Evolutionary conservation across 1,140 invertebrate species (phyloP), one percentile per base, ranked within the genome.

Genomic region (Drosophila willistoni): DNA sequence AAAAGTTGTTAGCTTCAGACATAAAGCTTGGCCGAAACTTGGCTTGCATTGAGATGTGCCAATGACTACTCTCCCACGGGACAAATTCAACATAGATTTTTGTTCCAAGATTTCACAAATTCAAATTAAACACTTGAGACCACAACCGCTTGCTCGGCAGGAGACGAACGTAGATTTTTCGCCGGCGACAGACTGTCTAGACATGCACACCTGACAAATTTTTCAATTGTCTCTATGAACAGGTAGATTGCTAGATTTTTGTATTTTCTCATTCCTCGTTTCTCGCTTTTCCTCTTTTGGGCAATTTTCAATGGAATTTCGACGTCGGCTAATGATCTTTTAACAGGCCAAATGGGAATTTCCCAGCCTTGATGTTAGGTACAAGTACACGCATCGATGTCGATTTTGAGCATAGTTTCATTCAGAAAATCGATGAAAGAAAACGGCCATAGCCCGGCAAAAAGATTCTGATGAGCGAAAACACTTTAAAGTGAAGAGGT

Each of bases 401-500:
- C 29, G 29, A 29, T 29, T 29, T 29, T 19, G 44, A 22, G 44
- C 67, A 71, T 61, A 62, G 66, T 80, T 82, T 89, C 85, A 90
- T 90, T 81, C 79, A 81, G 44, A 51, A 29, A 51, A 51, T 51
- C 44, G 17, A 51, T 51, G 44, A 51, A 51, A 51, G 44, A 51
- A 47, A 51, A 51, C 10, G 44, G 44, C n/a, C 44, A 19, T 22
- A 75, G 65, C 72, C n/a, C 10, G 57, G 47, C 54, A 70, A 7
- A 7, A 42, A 59, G 62, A 51, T 41, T 29, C 72, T 33, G 81
- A 79, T 70, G 69, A 70, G 68, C 61, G 63, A 64, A 80, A 77
- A 81, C 85, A 90, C 85, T 90, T 90, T 68, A 90, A 80, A 85
- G 67, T 90, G 77, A 90, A 90, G 86, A 90, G 85, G 76, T 77